Evolutionary conservation across 2,113 vertebrate genomes (phyloP).

Genomic region (Vicugna pacos): DNA sequence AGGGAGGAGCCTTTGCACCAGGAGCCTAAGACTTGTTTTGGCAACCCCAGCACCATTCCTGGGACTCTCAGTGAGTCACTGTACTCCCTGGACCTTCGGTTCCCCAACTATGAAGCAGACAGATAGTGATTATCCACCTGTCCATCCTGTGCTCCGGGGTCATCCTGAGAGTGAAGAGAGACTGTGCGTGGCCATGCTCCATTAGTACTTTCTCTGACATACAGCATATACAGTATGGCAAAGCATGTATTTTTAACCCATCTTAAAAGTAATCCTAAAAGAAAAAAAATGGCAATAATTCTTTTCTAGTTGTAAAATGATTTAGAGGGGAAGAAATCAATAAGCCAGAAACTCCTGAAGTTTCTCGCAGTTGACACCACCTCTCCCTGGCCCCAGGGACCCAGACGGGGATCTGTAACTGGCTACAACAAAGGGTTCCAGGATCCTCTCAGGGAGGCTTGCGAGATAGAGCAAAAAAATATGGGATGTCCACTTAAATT

Average conservation of each 20-base stretch:
- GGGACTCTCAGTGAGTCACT: neutral
- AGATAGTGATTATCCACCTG: neutral
- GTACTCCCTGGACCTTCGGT: neutral
- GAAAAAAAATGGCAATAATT: neutral
- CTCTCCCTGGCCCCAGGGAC: neutral
- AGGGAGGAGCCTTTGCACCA: neutral
- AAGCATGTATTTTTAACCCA: constrained; percentile 11
- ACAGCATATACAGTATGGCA: neutral
- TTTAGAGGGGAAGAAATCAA: neutral
- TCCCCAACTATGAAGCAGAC: neutral
- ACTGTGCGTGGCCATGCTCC: neutral
- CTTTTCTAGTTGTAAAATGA: neutral
- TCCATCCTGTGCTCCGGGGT: neutral
- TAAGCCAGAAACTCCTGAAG: neutral
- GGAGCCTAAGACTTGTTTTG: neutral
- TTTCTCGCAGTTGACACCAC: neutral
- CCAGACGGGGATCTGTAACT: neutral
- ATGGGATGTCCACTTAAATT: neutral
- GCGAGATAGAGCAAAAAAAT: neutral
- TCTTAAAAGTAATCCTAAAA: neutral
- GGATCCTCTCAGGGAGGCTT: neutral
- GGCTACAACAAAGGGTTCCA: neutral
- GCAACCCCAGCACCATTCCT: neutral
- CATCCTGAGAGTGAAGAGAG: neutral
- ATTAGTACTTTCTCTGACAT: neutral